A percentile compares a stretch with the other conserved stretches of the same genome.
Evolutionary conservation across 2,113 vertebrate species (phyloP).

Genomic region (Nannospalax galili): DNA sequence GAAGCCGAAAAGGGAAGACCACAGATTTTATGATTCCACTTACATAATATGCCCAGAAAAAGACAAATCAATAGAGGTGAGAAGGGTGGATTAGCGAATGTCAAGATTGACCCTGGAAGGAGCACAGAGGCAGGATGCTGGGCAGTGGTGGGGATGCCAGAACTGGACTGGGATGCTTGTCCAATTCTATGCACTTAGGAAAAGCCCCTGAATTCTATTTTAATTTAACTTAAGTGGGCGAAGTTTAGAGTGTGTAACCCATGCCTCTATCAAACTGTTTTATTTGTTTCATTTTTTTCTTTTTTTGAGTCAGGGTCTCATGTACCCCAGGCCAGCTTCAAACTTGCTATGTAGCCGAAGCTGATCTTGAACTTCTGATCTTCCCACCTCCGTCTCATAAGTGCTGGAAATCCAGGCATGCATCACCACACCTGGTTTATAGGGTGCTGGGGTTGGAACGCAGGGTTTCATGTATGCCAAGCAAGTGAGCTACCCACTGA

Average conservation of each 20-base stretch:
- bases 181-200: no score
- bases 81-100: background rate
- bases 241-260: background rate
- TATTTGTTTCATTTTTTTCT: background rate
- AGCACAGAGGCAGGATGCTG: background rate
- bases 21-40: background rate
- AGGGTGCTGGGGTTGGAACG: background rate
- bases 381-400: background rate
- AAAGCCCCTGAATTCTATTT: no score
- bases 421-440: background rate
- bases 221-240: background rate
- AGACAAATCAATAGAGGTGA: background rate
- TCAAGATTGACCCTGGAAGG: background rate
- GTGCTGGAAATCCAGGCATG: background rate
- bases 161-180: background rate
- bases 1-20: background rate
- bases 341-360: background rate
- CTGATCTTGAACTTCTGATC: background rate
- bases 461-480: background rate
- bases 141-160: background rate
- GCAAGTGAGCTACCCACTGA: background rate
- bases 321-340: background rate
- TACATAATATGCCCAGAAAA: conserved; percentile 35
- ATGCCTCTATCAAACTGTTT: background rate
- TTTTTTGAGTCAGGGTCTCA: background rate